phyloP scores from a whole-genome alignment of 1,140 invertebrate genomes.

The Leptoteleia sp. region DNA sequence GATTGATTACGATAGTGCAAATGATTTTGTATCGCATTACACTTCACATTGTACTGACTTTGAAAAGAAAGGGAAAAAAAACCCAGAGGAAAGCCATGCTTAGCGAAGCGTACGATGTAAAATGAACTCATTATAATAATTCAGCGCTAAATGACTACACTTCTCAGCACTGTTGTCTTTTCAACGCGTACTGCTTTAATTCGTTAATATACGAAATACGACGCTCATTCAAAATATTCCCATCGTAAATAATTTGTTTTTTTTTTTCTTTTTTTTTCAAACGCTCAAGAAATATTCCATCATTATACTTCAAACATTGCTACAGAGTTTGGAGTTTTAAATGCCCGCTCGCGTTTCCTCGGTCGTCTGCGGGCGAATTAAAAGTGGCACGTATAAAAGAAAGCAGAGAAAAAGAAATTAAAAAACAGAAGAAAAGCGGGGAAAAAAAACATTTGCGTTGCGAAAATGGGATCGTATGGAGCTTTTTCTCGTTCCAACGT shows the following conservation, averaged over 20 bases:
- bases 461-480: too few relatives aligned
- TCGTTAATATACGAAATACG: slow-evolving; percentile 13
- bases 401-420: not conserved
- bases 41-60: not conserved
- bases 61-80: not conserved
- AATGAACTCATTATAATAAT: slow-evolving; percentile 19
- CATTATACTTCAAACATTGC: slow-evolving; percentile 25
- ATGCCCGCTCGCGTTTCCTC: slow-evolving; percentile 4
- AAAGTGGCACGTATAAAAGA: too few relatives aligned
- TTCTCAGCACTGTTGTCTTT: slow-evolving; percentile 16
- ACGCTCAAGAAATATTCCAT: slow-evolving; percentile 1
- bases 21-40: not conserved
- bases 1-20: not conserved
- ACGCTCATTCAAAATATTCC: slow-evolving; percentile 17
- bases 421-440: not conserved
- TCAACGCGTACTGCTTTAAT: slow-evolving; percentile 14
- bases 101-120: slow-evolving; percentile 7
- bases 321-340: slow-evolving; percentile 19
- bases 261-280: too few relatives aligned
- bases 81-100: too few relatives aligned
- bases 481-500: too few relatives aligned
- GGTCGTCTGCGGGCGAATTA: too few relatives aligned
- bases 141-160: slow-evolving; percentile 9
- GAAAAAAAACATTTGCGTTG: slow-evolving; percentile 2
- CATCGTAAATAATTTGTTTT: slow-evolving; percentile 18